phyloP scores from a whole-genome alignment of 1,140 invertebrate species.

The Coelopa frigida region DNA sequence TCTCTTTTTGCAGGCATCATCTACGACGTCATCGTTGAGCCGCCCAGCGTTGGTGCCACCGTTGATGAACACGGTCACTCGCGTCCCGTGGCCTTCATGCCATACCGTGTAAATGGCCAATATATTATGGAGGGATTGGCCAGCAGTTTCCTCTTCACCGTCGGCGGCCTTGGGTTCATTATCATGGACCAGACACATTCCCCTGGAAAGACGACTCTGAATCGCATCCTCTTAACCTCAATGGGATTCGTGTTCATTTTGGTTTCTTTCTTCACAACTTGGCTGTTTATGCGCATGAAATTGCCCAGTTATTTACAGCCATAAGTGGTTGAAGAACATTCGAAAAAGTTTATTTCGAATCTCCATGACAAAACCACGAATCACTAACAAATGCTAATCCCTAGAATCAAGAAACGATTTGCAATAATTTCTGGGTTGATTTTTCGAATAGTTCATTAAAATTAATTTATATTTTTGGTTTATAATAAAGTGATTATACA shows the following conservation, averaged over 20 bases:
- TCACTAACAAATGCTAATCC: no score
- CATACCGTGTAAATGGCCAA: conserved; percentile 95
- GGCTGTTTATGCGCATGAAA: conserved; percentile 99
- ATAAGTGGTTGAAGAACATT: conserved; percentile 16
- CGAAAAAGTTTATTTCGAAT: no score
- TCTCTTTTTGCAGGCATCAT: conserved; percentile 74
- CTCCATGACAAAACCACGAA: no score
- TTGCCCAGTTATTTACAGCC: conserved; percentile 70
- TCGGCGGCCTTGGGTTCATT: conserved; percentile 94
- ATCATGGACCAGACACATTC: conserved; percentile 91
- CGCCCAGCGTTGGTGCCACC: conserved; percentile 93
- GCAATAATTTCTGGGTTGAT: no score
- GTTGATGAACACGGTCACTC: conserved; percentile 95
- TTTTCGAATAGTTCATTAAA: no score
- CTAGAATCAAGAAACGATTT: no score
- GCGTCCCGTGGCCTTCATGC: conserved; percentile 95
- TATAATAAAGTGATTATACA: no score
- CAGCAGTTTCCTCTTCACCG: conserved; percentile 91
- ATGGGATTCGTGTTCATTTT: conserved; percentile 90
- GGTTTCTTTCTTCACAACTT: conserved; percentile 92
- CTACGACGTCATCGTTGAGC: conserved; percentile 97
- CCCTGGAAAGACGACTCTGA: conserved; percentile 84
- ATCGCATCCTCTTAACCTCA: conserved; percentile 82
- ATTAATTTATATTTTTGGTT: no score
- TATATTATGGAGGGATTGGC: conserved; percentile 99